Evolutionary conservation across 64 coral and sea anemone species (phyloP).

Genomic region (Montipora cactus): DNA sequence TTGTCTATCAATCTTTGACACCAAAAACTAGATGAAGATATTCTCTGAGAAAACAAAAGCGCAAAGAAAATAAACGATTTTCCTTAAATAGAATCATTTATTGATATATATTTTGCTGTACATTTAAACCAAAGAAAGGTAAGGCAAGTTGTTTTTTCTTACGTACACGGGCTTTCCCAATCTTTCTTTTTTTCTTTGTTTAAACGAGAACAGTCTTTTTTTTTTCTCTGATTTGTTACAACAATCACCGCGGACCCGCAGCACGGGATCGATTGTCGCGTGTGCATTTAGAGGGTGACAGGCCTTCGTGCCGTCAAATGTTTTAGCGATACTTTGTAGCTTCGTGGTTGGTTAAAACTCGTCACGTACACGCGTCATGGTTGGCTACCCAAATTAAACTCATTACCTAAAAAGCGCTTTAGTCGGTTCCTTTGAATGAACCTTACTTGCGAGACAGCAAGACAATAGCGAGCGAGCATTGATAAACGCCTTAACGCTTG

Average conservation of each 20-base stretch:
- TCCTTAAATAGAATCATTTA: conserved; percentile 24
- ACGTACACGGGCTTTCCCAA: background rate
- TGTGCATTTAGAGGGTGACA: no score
- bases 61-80: background rate
- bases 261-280: background rate
- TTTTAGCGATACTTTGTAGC: no score
- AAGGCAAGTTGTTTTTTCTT: background rate
- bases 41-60: background rate
- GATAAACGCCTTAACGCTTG: no score
- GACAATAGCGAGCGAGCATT: background rate
- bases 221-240: background rate
- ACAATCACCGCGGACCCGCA: background rate
- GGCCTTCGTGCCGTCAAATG: no score
- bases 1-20: no score
- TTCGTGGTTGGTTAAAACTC: background rate
- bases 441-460: background rate
- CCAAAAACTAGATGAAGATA: no score
- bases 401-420: background rate
- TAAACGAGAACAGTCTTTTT: background rate
- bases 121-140: background rate
- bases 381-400: background rate
- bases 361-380: background rate
- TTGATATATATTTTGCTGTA: conserved; percentile 25
- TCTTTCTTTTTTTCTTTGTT: background rate
- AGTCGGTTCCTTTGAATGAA: background rate